Percentiles rank a stretch among this genome's conserved stretches.
phyloP scores from a whole-genome alignment of 23 tunicate genomes.

The Trididemnum clinides region DNA sequence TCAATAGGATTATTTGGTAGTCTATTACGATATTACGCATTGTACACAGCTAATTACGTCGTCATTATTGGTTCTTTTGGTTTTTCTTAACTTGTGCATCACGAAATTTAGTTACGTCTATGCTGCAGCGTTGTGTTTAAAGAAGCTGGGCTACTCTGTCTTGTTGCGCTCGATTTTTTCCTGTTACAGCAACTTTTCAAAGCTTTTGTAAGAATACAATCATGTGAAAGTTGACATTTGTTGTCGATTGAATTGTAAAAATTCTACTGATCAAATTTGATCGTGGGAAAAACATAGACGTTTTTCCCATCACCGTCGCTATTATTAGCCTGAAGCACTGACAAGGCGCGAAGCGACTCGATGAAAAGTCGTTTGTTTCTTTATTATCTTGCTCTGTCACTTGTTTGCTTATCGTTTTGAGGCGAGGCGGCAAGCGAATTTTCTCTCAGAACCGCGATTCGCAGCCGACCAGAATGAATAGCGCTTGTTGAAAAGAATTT shows the following conservation, averaged over 20 bases:
- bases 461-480: neutral
- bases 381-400: neutral
- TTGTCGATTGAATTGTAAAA: neutral
- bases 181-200: no score
- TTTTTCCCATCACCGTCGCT: conserved; percentile 86
- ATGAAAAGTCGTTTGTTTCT: conserved; percentile 20
- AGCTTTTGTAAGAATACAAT: no score
- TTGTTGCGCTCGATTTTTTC: no score
- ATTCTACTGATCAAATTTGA: neutral
- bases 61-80: no score
- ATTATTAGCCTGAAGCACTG: conserved; percentile 57
- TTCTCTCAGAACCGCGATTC: neutral
- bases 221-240: no score
- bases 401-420: conserved; percentile 7
- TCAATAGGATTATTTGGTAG: no score
- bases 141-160: no score
- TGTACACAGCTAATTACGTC: no score
- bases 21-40: no score
- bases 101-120: no score
- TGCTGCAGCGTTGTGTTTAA: no score
- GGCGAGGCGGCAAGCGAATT: conserved; percentile 40
- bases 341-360: conserved; percentile 32
- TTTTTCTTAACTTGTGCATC: no score
- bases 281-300: conserved; percentile 77
- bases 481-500: neutral